Evolutionary conservation across 2,888 invertebrate genomes (phyloP).

Genomic region (Perizoma affinitatum): DNA sequence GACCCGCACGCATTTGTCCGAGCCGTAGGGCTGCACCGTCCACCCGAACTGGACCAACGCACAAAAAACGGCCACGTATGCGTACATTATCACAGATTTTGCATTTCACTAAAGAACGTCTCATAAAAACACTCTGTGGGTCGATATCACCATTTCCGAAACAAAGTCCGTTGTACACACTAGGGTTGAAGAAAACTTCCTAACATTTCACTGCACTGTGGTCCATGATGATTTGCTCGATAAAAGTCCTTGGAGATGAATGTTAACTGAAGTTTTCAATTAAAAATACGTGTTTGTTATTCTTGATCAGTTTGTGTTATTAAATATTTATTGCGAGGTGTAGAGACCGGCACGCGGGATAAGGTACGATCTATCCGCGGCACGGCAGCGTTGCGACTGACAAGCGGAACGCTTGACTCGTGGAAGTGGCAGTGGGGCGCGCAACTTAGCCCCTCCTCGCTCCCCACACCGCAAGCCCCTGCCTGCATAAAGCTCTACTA

Average conservation of each 20-base stretch:
- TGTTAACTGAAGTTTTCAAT: constrained; percentile 56
- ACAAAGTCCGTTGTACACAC: constrained; percentile 79
- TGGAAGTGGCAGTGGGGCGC: constrained; percentile 76
- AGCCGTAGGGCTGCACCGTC: constrained; percentile 81
- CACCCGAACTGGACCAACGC: constrained; percentile 82
- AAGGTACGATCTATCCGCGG: constrained; percentile 67
- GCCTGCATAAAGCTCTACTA: constrained; percentile 58
- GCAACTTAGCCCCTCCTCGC: constrained; percentile 57
- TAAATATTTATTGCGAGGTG: constrained; percentile 77
- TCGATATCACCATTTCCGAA: constrained; percentile 84
- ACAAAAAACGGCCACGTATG: constrained; percentile 75
- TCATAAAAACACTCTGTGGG: constrained; percentile 83
- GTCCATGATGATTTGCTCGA: constrained; percentile 53
- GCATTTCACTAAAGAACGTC: constrained; percentile 81
- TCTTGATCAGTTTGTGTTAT: constrained; percentile 68
- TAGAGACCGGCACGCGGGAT: constrained; percentile 57
- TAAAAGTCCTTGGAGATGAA: constrained; percentile 50
- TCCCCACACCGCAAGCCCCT: constrained; percentile 57
- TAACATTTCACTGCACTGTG: constrained; percentile 79
- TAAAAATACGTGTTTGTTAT: constrained; percentile 55
- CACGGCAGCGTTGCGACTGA: constrained; percentile 77
- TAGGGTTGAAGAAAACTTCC: constrained; percentile 73
- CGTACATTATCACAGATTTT: constrained; percentile 82
- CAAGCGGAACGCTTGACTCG: constrained; percentile 69
- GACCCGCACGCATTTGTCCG: constrained; percentile 77